phyloP scores from a whole-genome alignment of 2,888 invertebrate species.

The Mythimna loreyi region DNA sequence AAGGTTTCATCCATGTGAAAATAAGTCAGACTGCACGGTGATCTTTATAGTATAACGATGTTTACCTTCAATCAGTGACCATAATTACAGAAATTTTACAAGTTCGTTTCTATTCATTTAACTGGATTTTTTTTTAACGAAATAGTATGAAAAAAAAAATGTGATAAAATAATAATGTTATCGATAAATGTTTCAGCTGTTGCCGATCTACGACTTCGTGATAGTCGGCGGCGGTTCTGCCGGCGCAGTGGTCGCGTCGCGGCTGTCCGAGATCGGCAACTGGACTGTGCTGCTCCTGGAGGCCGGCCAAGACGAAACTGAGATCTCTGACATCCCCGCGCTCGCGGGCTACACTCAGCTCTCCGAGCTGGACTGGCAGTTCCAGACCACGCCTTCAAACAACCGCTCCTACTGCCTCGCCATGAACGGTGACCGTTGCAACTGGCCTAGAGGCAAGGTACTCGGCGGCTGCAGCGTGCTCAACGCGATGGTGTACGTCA shows the following conservation, averaged over 20 bases:
- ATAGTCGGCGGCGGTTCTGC: constrained; percentile 97
- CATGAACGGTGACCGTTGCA: constrained; percentile 96
- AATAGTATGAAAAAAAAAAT: not conserved
- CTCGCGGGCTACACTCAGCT: constrained; percentile 96
- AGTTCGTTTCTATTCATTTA: not conserved
- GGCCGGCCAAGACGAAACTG: constrained; percentile 97
- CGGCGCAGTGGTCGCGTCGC: constrained; percentile 96
- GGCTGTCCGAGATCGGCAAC: constrained; percentile 94
- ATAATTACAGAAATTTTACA: not conserved
- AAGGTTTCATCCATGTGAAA: too few relatives aligned
- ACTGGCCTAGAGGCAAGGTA: constrained; percentile 98
- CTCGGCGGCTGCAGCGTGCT: constrained; percentile 97
- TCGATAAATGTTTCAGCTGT: constrained; percentile 90
- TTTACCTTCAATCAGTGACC: not conserved
- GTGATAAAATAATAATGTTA: constrained; percentile 4
- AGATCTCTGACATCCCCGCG: constrained; percentile 96
- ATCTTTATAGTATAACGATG: too few relatives aligned
- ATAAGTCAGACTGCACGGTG: too few relatives aligned
- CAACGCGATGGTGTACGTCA: constrained; percentile 97
- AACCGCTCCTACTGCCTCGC: constrained; percentile 96
- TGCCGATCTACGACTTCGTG: constrained; percentile 96
- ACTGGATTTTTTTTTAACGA: not conserved
- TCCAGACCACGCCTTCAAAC: constrained; percentile 95
- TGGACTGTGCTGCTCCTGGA: constrained; percentile 96
- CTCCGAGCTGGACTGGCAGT: constrained; percentile 97